Base-by-base conservation (phyloP, 35 echinoderm and acorn worm genomes). In the Eucidaris tribuloides region DNA sequence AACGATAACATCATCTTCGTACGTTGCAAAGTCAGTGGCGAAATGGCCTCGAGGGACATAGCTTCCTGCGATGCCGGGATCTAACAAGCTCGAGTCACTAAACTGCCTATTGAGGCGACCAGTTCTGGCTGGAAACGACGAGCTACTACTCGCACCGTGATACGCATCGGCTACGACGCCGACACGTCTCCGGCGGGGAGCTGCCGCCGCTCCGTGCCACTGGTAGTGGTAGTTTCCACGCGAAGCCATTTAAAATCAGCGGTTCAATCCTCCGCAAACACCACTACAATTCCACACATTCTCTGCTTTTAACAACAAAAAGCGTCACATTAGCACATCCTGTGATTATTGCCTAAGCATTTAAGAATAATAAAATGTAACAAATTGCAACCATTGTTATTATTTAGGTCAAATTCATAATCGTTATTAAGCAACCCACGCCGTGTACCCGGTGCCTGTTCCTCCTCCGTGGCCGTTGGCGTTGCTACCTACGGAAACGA, bases 1-100 rank as follows among this genome's bases (percentile, higher is more conserved):
- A 5, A 74, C 68, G 24, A 74, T 74, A 27, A 74, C 68, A 41
- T 74, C 68, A 7, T 74, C 68, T 74, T 74, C 68, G 41, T 74
- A 74, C 15, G 68, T 74, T 74, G 68, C 68, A 74, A 74, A 74
- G 41, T 74, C 68, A 35, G 68, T 74, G 68, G 68, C 68, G 44
- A 74, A 74, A 27, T 74, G 33, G 29, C 68, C 68, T 9, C 68
- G 29, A 35, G 68, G 68, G 11, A 5, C 68, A 44, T 74, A 74
- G 37, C 9, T 74, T 2, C 36, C 35, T 18, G 37, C 34, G 9
- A 36, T 40, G 35, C 68, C 44, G 14, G 68, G n/a, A 74, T 74
- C 68, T 19, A 42, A 41, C 1, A 40, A 17, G 37, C 14, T 74
- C 37, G 35, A 42, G 14, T 20, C 68, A 18, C 68, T 18, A 24